Evolutionary conservation across 30 jellyfish, hydroid and myxozoan species (phyloP).

Genomic region (Aurelia sp.): DNA sequence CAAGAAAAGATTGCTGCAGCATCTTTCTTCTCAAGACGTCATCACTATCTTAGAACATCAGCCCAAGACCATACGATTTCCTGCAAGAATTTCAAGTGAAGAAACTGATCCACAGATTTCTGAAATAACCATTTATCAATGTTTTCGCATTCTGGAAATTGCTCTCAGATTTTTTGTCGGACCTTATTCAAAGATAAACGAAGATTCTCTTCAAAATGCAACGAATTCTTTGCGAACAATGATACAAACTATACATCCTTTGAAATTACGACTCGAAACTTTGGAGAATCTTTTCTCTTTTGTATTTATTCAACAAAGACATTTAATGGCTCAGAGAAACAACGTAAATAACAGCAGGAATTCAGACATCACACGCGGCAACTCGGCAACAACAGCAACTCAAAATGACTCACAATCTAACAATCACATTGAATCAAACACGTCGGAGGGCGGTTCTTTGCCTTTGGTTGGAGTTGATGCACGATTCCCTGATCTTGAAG

Average conservation of each 20-base stretch:
- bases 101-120: not conserved
- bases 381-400: too few species aligned
- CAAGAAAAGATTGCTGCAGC: constrained; percentile 49
- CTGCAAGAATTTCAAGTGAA: not conserved
- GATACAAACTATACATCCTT: constrained; percentile 56
- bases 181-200: not conserved
- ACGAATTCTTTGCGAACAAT: constrained; percentile 21
- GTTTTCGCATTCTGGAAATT: constrained; percentile 52
- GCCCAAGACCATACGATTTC: constrained; percentile 14
- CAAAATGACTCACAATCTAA: not conserved
- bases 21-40: constrained; percentile 53
- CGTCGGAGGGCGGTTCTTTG: too few species aligned
- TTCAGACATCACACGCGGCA: not conserved
- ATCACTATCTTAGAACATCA: constrained; percentile 55
- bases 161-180: constrained; percentile 24
- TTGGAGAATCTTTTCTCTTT: constrained; percentile 86
- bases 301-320: constrained; percentile 66
- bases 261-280: constrained; percentile 64
- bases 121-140: constrained; percentile 35
- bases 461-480: too few species aligned
- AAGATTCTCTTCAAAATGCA: not conserved
- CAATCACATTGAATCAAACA: not conserved
- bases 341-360: not conserved
- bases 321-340: constrained; percentile 23
- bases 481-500: not conserved